Base-by-base conservation (phyloP, 2,888 invertebrate species). In the Prosopocoilus inquinatus region DNA sequence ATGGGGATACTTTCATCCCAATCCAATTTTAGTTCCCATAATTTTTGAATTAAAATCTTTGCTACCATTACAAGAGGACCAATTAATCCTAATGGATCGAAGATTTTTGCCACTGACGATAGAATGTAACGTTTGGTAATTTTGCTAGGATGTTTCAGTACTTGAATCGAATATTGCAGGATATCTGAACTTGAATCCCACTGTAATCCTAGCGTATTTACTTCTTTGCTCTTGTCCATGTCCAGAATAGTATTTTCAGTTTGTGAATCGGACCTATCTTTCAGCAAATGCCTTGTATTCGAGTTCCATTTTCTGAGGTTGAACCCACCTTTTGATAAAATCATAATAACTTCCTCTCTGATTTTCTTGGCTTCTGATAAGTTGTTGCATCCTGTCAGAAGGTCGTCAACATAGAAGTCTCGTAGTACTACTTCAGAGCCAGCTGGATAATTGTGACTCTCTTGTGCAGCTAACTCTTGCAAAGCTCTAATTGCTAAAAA, bases 381-480 rank as follows among this genome's bases (percentile, higher is more conserved):
- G 1, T 15, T 47, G 12, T 56, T 33, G 8, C 47, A 47, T 8
- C 51, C 47, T 13, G 56, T 57, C 68, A 41, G 63, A 67, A 50
- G 48, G 73, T 12, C 63, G 62, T 20, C 62, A 70, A 55, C 61
- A 67, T 38, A 68, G 61, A 72, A 73, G 58, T 61, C 64, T 28
- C 49, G 67, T 28, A 9, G 47, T 47, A 50, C 56, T 20, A 53
- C 41, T 51, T 38, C 9, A 2, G 15, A 38, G 2, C 50, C 46
- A 7, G 9, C 15, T 11, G 36, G 15, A 38, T 47, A 46, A 9
- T 34, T 11, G 9, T 36, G 3, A 12, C 28, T 1, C 12, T 28
- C 12, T 1, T 32, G 12, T 1, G 8, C 2, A 9, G 50, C 55
- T 46, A 48, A n/a, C 11, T 54, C 13, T 20, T 57, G 47, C 7